Evolutionary conservation across 2,113 vertebrate species (phyloP).

Genomic region (Eudyptes chrysolophus): DNA sequence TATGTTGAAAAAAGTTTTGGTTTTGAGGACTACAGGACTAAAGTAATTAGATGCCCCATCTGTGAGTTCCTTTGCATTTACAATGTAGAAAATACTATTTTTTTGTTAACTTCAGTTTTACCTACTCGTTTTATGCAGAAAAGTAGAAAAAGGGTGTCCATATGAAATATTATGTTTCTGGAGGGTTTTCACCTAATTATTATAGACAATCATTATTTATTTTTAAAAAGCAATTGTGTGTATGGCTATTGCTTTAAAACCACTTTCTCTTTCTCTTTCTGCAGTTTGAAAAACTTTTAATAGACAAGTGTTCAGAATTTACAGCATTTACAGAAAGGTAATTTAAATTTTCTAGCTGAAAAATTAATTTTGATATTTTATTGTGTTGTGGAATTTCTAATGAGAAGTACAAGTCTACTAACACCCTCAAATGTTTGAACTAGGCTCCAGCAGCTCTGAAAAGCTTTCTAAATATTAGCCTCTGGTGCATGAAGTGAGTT

Average conservation of each 20-base stretch:
- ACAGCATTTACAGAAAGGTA: constrained; percentile 93
- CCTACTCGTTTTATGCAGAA: background rate
- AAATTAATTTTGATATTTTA: background rate
- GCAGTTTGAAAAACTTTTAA: constrained; percentile 88
- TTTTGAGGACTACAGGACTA: background rate
- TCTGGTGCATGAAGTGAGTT: background rate
- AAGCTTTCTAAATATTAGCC: background rate
- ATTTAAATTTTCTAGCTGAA: background rate
- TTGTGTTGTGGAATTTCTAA: background rate
- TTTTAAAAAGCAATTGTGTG: background rate
- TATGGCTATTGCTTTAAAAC: background rate
- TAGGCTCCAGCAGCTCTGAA: background rate
- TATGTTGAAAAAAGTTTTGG: background rate
- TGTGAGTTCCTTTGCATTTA: background rate
- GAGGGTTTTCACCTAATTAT: background rate
- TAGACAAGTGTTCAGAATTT: constrained; percentile 94
- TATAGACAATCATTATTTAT: background rate
- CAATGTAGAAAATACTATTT: background rate
- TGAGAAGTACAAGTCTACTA: background rate
- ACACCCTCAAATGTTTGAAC: background rate
- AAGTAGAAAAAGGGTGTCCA: background rate
- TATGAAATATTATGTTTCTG: background rate
- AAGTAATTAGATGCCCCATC: background rate
- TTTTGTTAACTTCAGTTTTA: background rate
- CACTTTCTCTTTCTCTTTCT: background rate